Conservation (phyloP, 1,140 invertebrate species). For the Geopemphigus sp. region DNA sequence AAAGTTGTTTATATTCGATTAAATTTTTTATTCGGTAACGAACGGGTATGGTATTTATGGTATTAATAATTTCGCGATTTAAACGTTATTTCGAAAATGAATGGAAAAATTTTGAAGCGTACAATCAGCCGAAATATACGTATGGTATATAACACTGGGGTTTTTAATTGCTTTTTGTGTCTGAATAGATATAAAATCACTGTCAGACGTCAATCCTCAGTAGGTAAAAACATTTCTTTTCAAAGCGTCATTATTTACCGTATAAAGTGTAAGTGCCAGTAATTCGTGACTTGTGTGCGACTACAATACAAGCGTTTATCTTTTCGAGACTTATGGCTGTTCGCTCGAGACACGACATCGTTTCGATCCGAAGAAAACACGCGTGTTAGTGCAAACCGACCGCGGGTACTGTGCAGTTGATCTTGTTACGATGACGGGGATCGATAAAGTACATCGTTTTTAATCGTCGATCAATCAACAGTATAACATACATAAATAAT, state of each 20-base stretch:
- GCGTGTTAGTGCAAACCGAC: not conserved
- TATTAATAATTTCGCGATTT: not conserved
- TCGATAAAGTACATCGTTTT: constrained; percentile 30
- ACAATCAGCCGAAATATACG: not conserved
- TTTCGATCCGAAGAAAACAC: constrained; percentile 1
- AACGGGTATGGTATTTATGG: too few relatives aligned
- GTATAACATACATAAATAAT: not conserved
- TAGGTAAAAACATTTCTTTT: constrained; percentile 21
- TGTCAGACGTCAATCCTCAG: constrained; percentile 27
- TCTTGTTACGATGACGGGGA: constrained; percentile 8
- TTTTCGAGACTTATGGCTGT: constrained; percentile 16
- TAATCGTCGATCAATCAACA: constrained; percentile 46
- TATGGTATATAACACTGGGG: not conserved
- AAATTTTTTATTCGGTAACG: too few relatives aligned
- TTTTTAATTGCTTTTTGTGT: not conserved
- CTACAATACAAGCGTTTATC: constrained; percentile 31
- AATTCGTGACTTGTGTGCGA: constrained; percentile 31
- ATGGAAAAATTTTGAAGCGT: not conserved
- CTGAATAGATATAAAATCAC: not conserved
- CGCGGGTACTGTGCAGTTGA: not conserved
- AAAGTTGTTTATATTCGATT: too few relatives aligned
- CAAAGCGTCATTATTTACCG: constrained; percentile 1
- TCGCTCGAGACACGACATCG: constrained; percentile 19
- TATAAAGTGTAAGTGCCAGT: not conserved
- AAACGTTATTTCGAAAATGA: not conserved